Evolutionary conservation across 2,797 vertebrate species (phyloP).

Genomic region (Phalloptychus januarius): DNA sequence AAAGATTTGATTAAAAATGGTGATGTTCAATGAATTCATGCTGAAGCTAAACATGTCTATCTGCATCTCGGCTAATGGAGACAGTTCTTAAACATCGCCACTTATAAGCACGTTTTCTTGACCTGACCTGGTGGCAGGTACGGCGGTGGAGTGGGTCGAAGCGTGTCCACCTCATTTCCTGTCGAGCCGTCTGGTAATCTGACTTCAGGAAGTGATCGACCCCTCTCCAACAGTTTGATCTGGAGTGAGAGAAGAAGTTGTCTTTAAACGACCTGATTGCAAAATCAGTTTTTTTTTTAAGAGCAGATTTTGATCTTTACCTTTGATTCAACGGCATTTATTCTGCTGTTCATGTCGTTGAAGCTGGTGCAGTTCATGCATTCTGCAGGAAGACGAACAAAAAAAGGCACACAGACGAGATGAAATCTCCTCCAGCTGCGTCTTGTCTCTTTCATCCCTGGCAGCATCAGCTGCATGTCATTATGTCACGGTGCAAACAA

Average conservation of each 20-base stretch:
- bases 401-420: not conserved
- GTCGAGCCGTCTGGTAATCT: conserved; percentile 49
- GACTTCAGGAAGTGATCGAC: conserved; percentile 20
- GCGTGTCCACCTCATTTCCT: conserved; percentile 70
- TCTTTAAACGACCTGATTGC: not conserved
- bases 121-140: conserved; percentile 64
- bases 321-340: conserved; percentile 73
- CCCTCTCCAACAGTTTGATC: conserved; percentile 67
- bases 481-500: conserved; percentile 20
- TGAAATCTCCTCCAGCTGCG: not conserved
- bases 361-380: conserved; percentile 79
- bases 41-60: not conserved
- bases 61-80: not conserved
- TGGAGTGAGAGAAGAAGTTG: conserved; percentile 41
- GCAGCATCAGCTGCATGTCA: conserved; percentile 20
- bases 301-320: conserved; percentile 41
- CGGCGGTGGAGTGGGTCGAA: conserved; percentile 58
- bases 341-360: conserved; percentile 71
- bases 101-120: not conserved
- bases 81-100: not conserved
- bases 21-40: not conserved
- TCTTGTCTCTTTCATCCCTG: conserved; percentile 33
- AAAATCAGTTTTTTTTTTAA: not conserved
- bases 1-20: not conserved
- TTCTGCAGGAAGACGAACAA: conserved; percentile 60